These are phyloP conservation scores for Augochlorella aurata DNA, from an alignment of 2,888 invertebrate genomes.

Conservation along the genomic window DNA sequence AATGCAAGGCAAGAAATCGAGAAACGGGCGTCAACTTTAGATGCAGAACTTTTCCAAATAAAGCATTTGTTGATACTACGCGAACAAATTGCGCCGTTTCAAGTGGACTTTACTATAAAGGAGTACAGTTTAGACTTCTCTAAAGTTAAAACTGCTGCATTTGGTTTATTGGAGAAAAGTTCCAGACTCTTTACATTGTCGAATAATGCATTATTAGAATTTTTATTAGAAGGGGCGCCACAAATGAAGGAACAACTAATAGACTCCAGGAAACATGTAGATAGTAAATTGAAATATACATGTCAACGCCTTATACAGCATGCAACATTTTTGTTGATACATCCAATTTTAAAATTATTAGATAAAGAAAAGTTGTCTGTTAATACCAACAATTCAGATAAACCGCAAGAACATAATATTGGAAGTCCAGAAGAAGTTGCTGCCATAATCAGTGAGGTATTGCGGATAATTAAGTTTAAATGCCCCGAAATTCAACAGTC, in stretches of 20 bases:
- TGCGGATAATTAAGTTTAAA: conserved; percentile 90
- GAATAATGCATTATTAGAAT: conserved; percentile 96
- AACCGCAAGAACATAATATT: conserved; percentile 84
- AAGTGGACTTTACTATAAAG: conserved; percentile 95
- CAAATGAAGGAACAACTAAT: conserved; percentile 95
- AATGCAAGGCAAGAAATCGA: conserved; percentile 91
- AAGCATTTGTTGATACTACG: conserved; percentile 98
- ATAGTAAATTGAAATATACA: conserved; percentile 93
- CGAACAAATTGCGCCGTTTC: conserved; percentile 99
- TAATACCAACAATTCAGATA: conserved; percentile 53
- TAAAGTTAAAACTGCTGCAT: conserved; percentile 93
- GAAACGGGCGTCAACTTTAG: conserved; percentile 89
- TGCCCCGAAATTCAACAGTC: conserved; percentile 92
- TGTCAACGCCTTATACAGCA: conserved; percentile 95
- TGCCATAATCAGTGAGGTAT: conserved; percentile 88
- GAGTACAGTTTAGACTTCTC: conserved; percentile 97
- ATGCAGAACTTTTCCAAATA: conserved; percentile 97
- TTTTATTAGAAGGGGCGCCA: conserved; percentile 95
- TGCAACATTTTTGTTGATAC: conserved; percentile 89
- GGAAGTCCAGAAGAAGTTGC: conserved; percentile 89
- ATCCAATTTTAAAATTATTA: conserved; percentile 88
- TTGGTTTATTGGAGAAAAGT: conserved; percentile 89
- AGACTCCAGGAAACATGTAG: conserved; percentile 98
- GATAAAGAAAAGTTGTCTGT: conserved; percentile 85
- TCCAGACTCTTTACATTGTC: conserved; percentile 91